Evolutionary conservation across 2,797 vertebrate species (phyloP), one percentile per base, ranked within the genome.

Genomic region (Gymnodraco acuticeps): DNA sequence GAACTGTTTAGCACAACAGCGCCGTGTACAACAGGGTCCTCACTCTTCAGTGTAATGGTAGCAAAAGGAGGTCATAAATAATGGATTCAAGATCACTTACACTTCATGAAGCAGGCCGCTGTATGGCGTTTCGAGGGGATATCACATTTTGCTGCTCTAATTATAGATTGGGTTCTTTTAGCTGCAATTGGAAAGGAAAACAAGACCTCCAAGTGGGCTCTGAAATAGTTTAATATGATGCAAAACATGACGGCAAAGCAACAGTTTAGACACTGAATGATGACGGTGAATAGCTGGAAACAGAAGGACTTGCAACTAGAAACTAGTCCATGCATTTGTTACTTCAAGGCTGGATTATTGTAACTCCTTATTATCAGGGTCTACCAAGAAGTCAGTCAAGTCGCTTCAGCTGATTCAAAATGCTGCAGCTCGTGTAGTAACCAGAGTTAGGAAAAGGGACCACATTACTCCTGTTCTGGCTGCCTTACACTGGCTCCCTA

Each of bases 81-180:
- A 95, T 95, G 90, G 90, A 95, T 94, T 93, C 82, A 92, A 94
- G 94, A 95, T 94, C 94, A 94, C 94, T 95, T 94, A 91, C 91
- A 94, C 91, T 85, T 94, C 92, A 87, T 84, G 84, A 89, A 94
- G 91, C 91, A 88, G 89, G 87, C 87, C 45, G 38, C 53, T 68
- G 54, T 82, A 70, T 76, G 81, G 85, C 81, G 70, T 92, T 38
- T 88, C 64, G 42, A 87, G 86, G 82, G 89, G 84, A 79, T 82
- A 88, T 86, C 64, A 46, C 58, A 80, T 89, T 87, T 87, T 86
- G 74, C 75, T 59, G 85, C 80, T 86, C 64, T 86, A 87, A 92
- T 87, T 79, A 87, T 87, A 75, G 83, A 84, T 92, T 83, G 82
- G 51, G 17, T 78, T 84, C 70, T 81, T 81, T 58, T 67, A 76